Conservation (phyloP, 1,140 invertebrate genomes). For the Kradibia gibbosae region DNA sequence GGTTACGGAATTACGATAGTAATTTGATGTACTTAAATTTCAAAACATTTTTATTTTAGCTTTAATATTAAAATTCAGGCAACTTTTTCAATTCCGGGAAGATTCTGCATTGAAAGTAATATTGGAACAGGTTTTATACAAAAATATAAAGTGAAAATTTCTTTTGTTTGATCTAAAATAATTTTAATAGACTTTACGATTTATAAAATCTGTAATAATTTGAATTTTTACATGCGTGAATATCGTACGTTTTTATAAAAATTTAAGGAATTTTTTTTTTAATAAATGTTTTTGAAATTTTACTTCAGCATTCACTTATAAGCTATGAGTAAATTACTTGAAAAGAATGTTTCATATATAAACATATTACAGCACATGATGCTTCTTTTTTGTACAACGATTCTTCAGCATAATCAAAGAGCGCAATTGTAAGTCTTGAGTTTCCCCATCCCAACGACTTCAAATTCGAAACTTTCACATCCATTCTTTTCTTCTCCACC, state of each 20-base stretch:
- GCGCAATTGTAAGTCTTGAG: not conserved
- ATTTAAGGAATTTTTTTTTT: too few species aligned
- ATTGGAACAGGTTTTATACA: not conserved
- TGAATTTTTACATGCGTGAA: too few species aligned
- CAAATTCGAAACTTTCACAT: not conserved
- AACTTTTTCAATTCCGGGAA: not conserved
- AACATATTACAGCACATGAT: not conserved
- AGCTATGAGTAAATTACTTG: too few species aligned
- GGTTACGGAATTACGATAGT: too few species aligned
- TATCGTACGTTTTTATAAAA: too few species aligned
- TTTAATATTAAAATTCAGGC: not conserved
- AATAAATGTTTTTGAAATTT: too few species aligned
- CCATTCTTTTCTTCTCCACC: not conserved
- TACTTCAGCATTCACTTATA: too few species aligned
- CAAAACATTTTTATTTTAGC: not conserved
- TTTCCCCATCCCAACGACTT: slow-evolving; percentile 16
- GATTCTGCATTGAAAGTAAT: not conserved
- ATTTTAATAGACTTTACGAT: too few species aligned
- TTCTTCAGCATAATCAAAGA: slow-evolving; percentile 23
- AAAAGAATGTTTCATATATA: too few species aligned
- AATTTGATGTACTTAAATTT: not conserved
- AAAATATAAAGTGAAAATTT: too few species aligned
- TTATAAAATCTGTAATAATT: too few species aligned
- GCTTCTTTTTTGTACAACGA: not conserved
- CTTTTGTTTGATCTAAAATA: too few species aligned